These are phyloP conservation scores for Sarcophaga peregrina DNA, from an alignment of 1,140 invertebrate genomes.

Conservation along the genomic window DNA sequence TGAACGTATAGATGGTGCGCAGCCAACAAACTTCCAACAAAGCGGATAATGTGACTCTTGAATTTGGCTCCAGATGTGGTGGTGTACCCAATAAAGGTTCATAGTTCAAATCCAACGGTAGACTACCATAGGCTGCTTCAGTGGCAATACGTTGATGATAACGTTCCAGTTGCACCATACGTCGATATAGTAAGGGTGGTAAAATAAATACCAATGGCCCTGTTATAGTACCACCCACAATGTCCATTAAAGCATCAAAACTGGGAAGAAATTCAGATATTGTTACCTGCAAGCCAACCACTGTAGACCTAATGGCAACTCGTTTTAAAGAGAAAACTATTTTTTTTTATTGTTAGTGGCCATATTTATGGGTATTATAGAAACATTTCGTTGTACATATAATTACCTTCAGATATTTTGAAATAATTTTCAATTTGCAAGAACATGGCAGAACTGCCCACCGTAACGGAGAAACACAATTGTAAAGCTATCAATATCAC, in stretches of 20 bases:
- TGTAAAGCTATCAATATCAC: slow-evolving; percentile 78
- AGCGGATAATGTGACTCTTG: not conserved
- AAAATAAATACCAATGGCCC: slow-evolving; percentile 87
- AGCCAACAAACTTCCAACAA: slow-evolving; percentile 50
- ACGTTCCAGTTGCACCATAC: slow-evolving; percentile 68
- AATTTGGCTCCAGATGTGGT: slow-evolving; percentile 4
- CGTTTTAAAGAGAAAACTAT: slow-evolving; percentile 84
- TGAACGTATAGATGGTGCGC: slow-evolving; percentile 48
- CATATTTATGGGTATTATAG: too few relatives aligned
- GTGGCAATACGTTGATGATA: slow-evolving; percentile 58
- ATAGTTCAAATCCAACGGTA: slow-evolving; percentile 60
- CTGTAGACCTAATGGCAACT: slow-evolving; percentile 76
- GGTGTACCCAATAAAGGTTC: slow-evolving; percentile 49
- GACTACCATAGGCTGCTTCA: slow-evolving; percentile 60
- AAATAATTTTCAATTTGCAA: slow-evolving; percentile 77
- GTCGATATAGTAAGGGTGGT: slow-evolving; percentile 83
- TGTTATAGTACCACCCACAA: slow-evolving; percentile 86
- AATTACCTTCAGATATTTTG: slow-evolving; percentile 70
- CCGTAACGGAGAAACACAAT: slow-evolving; percentile 79
- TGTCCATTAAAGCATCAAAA: slow-evolving; percentile 89
- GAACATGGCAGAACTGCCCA: slow-evolving; percentile 80
- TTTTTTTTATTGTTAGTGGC: too few relatives aligned
- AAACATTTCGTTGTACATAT: not conserved
- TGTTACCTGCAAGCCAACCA: slow-evolving; percentile 79
- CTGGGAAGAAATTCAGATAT: slow-evolving; percentile 85